Evolutionary conservation across 2,888 invertebrate species (phyloP).

Genomic region (Drosophila antonietae): DNA sequence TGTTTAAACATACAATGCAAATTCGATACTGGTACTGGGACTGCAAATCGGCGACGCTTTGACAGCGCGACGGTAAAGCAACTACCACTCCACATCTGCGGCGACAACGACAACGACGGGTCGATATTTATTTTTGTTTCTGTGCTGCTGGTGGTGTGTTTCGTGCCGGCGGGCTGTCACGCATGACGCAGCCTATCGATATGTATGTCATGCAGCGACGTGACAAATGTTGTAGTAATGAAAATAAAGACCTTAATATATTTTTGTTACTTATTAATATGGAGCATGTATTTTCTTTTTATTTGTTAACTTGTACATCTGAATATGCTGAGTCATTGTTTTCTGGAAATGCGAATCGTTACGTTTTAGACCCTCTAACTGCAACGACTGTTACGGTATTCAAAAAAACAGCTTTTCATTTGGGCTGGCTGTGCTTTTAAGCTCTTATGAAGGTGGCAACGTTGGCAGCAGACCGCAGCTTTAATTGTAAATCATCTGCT

Average conservation of each 20-base stretch:
- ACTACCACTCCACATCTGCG: constrained; percentile 55
- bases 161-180: constrained; percentile 3
- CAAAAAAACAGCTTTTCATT: neutral
- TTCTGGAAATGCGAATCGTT: neutral
- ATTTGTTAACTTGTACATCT: neutral
- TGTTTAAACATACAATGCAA: constrained; percentile 46
- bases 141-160: constrained; percentile 35
- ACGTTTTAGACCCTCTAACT: constrained; percentile 1
- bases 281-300: neutral
- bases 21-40: constrained; percentile 40
- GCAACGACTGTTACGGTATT: neutral
- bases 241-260: neutral
- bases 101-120: constrained; percentile 37
- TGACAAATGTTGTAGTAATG: neutral
- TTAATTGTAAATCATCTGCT: constrained; percentile 1
- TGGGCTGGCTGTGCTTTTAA: constrained; percentile 10
- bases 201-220: neutral
- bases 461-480: too few species aligned
- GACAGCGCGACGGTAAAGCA: constrained; percentile 53
- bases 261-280: neutral
- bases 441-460: constrained; percentile 39
- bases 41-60: constrained; percentile 40
- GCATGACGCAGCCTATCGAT: constrained; percentile 19
- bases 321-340: neutral
- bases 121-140: constrained; percentile 51